Percentiles rank a stretch among this genome's conserved stretches.
These are phyloP conservation scores for Eurytoma adleriae DNA, from an alignment of 2,888 invertebrate species.

Conservation along the genomic window DNA sequence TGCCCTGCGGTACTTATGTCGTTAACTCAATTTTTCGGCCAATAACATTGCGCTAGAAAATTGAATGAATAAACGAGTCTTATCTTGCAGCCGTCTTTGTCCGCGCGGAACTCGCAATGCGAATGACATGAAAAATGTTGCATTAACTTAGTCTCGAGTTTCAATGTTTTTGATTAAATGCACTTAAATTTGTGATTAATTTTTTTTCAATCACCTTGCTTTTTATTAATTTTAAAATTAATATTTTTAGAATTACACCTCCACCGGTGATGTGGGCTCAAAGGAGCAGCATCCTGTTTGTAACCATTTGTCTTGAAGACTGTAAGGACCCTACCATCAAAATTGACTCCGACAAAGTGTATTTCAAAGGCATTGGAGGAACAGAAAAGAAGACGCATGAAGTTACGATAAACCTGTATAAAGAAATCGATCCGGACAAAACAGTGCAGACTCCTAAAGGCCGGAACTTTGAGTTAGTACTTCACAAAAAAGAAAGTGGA, in stretches of 20 bases:
- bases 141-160: no score
- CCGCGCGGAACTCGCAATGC: no score
- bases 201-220: no score
- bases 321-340: slow-evolving; percentile 90
- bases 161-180: no score
- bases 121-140: no score
- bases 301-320: slow-evolving; percentile 94
- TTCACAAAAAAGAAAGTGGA: slow-evolving; percentile 83
- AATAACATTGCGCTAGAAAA: no score
- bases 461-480: slow-evolving; percentile 85
- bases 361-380: slow-evolving; percentile 91
- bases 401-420: slow-evolving; percentile 90
- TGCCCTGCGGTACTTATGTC: no score
- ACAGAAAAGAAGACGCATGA: slow-evolving; percentile 91
- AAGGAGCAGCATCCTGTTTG: slow-evolving; percentile 86
- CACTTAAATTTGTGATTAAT: no score
- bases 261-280: slow-evolving; percentile 97
- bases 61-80: no score
- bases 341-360: slow-evolving; percentile 80
- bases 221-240: background rate
- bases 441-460: slow-evolving; percentile 84
- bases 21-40: no score
- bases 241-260: slow-evolving; percentile 79
- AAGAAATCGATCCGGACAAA: slow-evolving; percentile 89
- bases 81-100: no score